These are phyloP conservation scores for Chymomyza procnemis DNA, from an alignment of 2,888 invertebrate genomes.

Conservation along the genomic window DNA sequence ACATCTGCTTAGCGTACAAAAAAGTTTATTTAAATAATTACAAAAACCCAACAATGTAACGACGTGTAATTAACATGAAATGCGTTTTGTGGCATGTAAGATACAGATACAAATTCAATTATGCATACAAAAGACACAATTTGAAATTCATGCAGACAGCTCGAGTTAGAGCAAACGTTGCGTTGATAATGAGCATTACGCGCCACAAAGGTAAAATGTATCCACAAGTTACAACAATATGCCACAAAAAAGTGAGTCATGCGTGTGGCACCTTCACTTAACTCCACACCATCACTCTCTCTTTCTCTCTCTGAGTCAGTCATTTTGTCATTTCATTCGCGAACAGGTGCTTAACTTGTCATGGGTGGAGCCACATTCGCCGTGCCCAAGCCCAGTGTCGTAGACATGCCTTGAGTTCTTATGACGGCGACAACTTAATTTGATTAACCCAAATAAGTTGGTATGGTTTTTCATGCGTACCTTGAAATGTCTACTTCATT, in stretches of 20 bases:
- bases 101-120: conserved; percentile 24
- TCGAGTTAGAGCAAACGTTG: conserved; percentile 23
- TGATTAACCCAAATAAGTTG: conserved; percentile 65
- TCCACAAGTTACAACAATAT: conserved; percentile 44
- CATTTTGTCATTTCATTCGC: no score
- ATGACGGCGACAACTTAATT: conserved; percentile 51
- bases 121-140: conserved; percentile 2
- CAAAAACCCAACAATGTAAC: conserved; percentile 49
- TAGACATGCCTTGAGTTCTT: conserved; percentile 27
- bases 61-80: conserved; percentile 68
- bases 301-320: background rate
- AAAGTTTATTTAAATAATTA: conserved; percentile 51
- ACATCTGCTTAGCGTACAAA: conserved; percentile 30
- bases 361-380: conserved; percentile 15
- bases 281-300: background rate
- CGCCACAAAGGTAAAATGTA: conserved; percentile 51
- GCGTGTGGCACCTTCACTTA: background rate
- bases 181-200: conserved; percentile 49
- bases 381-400: conserved; percentile 2
- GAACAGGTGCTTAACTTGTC: conserved; percentile 59
- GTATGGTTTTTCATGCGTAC: conserved; percentile 22
- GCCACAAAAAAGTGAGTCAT: background rate
- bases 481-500: background rate
- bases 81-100: conserved; percentile 35
- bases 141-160: conserved; percentile 12